Evolutionary conservation across 2,797 vertebrate species (phyloP), one percentile per base, ranked within the genome.

Genomic region (Paguma larvata): DNA sequence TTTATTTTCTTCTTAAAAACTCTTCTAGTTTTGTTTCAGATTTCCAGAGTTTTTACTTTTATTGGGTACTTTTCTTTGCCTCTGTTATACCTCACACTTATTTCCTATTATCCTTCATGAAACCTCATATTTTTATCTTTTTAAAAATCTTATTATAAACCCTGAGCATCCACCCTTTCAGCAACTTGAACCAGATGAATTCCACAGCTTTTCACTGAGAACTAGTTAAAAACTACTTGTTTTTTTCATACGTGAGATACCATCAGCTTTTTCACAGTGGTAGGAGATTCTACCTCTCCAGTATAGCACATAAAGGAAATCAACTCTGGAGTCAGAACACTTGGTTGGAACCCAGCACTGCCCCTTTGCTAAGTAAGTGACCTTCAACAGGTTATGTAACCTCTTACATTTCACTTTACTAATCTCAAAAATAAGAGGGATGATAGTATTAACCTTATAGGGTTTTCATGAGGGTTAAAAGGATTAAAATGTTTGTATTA

Each of bases 91-190:
- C 12, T 34, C 23, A 41, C 8, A 67, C 7, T 62, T 83, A 44
- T 72, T 82, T 91, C 85, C 18, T 95, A n/a, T 32, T 63, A 8
- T 91, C 44, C 34, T 62, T 97, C 77, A 85, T 95, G n/a, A 94
- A 88, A 70, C 41, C 78, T 75, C 44, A 51, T 78, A 30, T 79
- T 85, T 96, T 96, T 80, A 65, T 72, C 41, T 85, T 68, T n/a
- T 72, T 73, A 21, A 6, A 59, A 65, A 96, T 92, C 11, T n/a
- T 65, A 59, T 46, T 44, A 80, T 93, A 96, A 89, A 85, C 88
- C 41, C 67, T 84, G 27, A 85, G 30, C 41, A 59, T 77, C 25
- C 3, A 82, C 68, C 5, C 94, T 84, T 91, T 87, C 79, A 85
- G 86, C 48, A 96, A 14, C 14, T 95, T 95, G 44, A 91, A 83